Base-by-base conservation (phyloP, 2,888 invertebrate genomes). In the Meiosimyza decipiens region DNA sequence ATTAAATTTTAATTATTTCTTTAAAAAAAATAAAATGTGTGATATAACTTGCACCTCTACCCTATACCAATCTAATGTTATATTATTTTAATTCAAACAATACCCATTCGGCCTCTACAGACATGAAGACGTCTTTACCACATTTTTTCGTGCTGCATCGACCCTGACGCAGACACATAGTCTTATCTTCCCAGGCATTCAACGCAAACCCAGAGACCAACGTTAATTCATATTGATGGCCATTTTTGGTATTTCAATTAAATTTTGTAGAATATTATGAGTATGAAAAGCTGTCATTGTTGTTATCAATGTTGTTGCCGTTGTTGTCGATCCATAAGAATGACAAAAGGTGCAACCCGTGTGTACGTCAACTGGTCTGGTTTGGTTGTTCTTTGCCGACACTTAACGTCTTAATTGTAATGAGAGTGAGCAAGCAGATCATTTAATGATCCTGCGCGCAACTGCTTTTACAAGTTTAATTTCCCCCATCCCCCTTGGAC, bases 181-280 rank as follows among this genome's bases (percentile, higher is more conserved):
- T 57, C 57, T 28, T 28, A 22, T 57, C 57, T 57, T 57, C 15
- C 57, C 22, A 57, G 57, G 40, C 40, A 40, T 40, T 40, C 40
- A 40, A 40, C 40, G 40, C 9, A 40, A 40, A 40, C 40, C 18
- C 28, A 22, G 15, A 55, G 18, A 4, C 49, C 40, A 55, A 55
- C 67, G 22, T 68, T 50, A 63, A 73, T 71, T 74, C 81, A 76
- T 79, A 80, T 79, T 65, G 60, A 62, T 70, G 69, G 52, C 84
- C 83, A 82, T 83, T 84, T 84, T 83, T 82, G 84, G 83, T 83
- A 84, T 84, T 84, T 84, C 84, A 84, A 84, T 84, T 84, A 84
- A 84, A 83, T 83, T 83, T 84, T 28, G 63, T 16, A 54, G 70
- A 70, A 63, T 70, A 60, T 60, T 70, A 59, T 52, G 62, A 70